phyloP scores from a whole-genome alignment of 1,140 invertebrate genomes.

The Drosophila insularis region DNA sequence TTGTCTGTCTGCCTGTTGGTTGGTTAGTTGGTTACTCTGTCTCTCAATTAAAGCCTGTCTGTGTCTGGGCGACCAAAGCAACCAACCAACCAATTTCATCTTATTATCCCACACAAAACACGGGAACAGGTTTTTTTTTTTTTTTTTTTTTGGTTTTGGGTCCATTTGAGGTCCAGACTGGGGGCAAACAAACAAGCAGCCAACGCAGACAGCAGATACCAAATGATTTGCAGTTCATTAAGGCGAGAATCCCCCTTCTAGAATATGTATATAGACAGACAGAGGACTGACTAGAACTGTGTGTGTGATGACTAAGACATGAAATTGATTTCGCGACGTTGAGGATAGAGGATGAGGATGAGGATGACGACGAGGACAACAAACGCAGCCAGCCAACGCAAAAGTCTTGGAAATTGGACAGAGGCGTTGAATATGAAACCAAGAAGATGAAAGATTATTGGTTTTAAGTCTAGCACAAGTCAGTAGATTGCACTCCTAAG shows the following conservation, averaged over 20 bases:
- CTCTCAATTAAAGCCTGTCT: slow-evolving; percentile 56
- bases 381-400: slow-evolving; percentile 35
- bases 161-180: slow-evolving; percentile 46
- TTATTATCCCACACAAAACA: slow-evolving; percentile 67
- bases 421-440: slow-evolving; percentile 17
- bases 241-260: slow-evolving; percentile 43
- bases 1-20: not conserved
- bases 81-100: slow-evolving; percentile 64
- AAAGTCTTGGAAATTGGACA: slow-evolving; percentile 11
- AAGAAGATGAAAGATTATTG: not conserved
- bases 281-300: slow-evolving; percentile 29
- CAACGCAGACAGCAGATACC: slow-evolving; percentile 59
- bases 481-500: not conserved
- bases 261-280: slow-evolving; percentile 28
- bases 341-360: slow-evolving; percentile 17
- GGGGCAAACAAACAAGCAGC: slow-evolving; percentile 27
- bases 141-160: slow-evolving; percentile 28
- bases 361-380: slow-evolving; percentile 25
- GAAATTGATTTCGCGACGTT: slow-evolving; percentile 53
- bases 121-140: slow-evolving; percentile 49
- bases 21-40: slow-evolving; percentile 8
- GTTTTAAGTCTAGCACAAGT: slow-evolving; percentile 2
- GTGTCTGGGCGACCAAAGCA: slow-evolving; percentile 17
- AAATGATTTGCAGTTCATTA: slow-evolving; percentile 79
- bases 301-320: slow-evolving; percentile 64